Percentiles rank a stretch among this genome's conserved stretches.
Evolutionary conservation across 1,140 invertebrate genomes (phyloP).

Genomic region (Nasonia longicornis): DNA sequence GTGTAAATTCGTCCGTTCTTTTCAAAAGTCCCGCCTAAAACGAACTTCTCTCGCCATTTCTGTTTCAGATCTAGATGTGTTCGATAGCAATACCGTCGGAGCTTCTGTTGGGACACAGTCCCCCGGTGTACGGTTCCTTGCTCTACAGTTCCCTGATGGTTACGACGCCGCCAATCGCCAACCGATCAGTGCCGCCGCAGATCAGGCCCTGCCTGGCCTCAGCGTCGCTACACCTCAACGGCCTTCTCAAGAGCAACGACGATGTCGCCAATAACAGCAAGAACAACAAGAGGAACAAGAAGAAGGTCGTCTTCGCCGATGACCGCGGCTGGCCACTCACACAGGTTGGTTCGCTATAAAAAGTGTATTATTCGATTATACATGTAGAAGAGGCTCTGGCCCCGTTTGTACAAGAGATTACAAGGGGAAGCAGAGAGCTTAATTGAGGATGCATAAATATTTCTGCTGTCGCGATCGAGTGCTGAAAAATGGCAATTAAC

Average conservation of each 20-base stretch:
- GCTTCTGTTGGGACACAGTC: conserved; percentile 64
- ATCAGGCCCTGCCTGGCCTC: conserved; percentile 62
- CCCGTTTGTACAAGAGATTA: background rate
- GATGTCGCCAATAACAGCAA: conserved; percentile 42
- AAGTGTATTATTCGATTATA: no score
- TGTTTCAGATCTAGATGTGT: conserved; percentile 66
- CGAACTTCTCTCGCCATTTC: background rate
- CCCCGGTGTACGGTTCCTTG: conserved; percentile 61
- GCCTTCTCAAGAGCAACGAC: conserved; percentile 52
- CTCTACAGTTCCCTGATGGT: conserved; percentile 63
- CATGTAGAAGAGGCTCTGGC: no score
- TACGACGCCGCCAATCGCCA: conserved; percentile 59
- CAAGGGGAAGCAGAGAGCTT: background rate
- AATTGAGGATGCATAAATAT: conserved; percentile 1
- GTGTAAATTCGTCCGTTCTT: no score
- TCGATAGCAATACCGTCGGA: conserved; percentile 68
- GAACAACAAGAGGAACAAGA: conserved; percentile 72
- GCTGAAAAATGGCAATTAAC: no score
- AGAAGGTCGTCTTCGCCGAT: conserved; percentile 94
- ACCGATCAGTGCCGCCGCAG: conserved; percentile 60
- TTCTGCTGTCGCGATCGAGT: background rate
- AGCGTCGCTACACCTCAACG: conserved; percentile 56
- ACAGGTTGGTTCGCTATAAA: conserved; percentile 68
- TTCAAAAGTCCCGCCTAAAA: background rate
- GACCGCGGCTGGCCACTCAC: conserved; percentile 88